phyloP scores from a whole-genome alignment of 1,140 invertebrate species.

The Pinna nobilis region DNA sequence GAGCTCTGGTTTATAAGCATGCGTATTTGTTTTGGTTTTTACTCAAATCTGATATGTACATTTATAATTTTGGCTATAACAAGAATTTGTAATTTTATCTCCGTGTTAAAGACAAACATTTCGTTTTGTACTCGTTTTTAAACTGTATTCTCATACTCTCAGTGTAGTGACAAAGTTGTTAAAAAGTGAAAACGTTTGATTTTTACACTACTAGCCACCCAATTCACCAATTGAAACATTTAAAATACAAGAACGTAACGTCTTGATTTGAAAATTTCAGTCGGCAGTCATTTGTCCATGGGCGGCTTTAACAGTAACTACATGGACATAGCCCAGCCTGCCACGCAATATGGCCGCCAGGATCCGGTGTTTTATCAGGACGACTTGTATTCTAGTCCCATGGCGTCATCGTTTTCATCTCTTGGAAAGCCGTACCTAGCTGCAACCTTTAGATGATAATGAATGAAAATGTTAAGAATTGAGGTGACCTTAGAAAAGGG shows the following conservation, averaged over 20 bases:
- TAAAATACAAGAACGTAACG: background rate
- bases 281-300: conserved; percentile 48
- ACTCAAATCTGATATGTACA: no score
- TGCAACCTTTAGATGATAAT: conserved; percentile 48
- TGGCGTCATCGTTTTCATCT: conserved; percentile 43
- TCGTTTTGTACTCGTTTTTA: background rate
- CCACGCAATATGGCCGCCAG: conserved; percentile 51
- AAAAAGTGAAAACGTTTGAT: no score
- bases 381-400: conserved; percentile 44
- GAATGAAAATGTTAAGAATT: background rate
- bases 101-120: no score
- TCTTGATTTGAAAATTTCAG: conserved; percentile 24
- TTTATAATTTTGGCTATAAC: no score
- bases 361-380: conserved; percentile 55
- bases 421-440: conserved; percentile 58
- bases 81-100: no score
- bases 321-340: conserved; percentile 63
- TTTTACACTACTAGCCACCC: no score
- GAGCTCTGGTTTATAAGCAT: no score
- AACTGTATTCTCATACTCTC: no score
- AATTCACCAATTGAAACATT: no score
- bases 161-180: no score
- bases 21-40: no score
- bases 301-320: conserved; percentile 59
- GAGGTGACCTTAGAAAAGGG: background rate